Percentiles rank a stretch among this genome's conserved stretches.
Conservation (phyloP, 1,140 invertebrate genomes). For the Nomia melanderi region DNA sequence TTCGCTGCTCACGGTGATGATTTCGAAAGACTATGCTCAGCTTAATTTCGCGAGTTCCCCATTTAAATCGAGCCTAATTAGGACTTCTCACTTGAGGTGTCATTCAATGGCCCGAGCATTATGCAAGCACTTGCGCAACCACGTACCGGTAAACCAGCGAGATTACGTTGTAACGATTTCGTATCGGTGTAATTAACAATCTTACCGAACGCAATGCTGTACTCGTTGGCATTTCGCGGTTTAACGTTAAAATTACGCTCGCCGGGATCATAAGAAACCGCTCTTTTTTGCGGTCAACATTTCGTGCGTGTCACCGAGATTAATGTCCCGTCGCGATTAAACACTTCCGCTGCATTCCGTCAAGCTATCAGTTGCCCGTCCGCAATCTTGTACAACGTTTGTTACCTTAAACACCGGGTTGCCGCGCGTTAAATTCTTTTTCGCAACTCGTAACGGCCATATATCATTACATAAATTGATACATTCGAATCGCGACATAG, state of each 20-base stretch:
- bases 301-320: not conserved
- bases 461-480: too few species aligned
- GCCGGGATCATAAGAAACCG: not conserved
- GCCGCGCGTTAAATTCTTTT: too few species aligned
- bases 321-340: conserved; percentile 3
- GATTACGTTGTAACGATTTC: not conserved
- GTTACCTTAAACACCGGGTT: not conserved
- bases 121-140: not conserved
- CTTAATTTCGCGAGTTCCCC: not conserved
- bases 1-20: not conserved
- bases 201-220: not conserved
- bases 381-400: not conserved
- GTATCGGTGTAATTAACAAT: not conserved
- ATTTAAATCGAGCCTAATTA: not conserved
- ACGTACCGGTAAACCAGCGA: not conserved
- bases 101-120: not conserved
- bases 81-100: not conserved
- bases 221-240: conserved; percentile 7
- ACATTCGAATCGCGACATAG: too few species aligned
- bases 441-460: too few species aligned
- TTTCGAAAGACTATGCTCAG: not conserved
- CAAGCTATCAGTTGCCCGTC: not conserved
- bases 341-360: not conserved
- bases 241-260: not conserved
- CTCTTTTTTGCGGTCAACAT: not conserved